Base-by-base conservation (phyloP, 2,888 invertebrate species). In the Hypena proboscidalis region DNA sequence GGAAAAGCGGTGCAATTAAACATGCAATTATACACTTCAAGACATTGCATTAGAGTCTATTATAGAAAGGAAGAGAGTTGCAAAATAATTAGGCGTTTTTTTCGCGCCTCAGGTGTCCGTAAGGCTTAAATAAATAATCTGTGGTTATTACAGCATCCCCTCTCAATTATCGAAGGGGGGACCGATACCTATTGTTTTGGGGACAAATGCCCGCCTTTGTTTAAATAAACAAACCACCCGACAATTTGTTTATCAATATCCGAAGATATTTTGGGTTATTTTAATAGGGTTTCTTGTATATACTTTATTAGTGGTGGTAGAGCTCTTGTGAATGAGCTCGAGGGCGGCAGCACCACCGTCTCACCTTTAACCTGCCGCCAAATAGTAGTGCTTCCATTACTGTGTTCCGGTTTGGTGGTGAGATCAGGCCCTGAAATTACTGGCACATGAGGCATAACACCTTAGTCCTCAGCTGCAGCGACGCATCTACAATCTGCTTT, bases 111-210 rank as follows among this genome's bases (percentile, higher is more conserved):
- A 87, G 86, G 86, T 86, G 85, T 78, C 76, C 26, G 70, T 81
- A 78, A 83, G 75, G 74, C 80, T 84, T 84, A 84, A 83, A 84
- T 82, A 85, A 85, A 86, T 85, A 85, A 86, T 85, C 83, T 84
- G 77, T 77, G 68, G 78, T 81, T 82, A 84, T 85, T 85, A 82
- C 70, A 57, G 70, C 10, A 62, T 70, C 74, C 77, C 70, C 77
- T 80, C 80, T 78, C 80, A 80, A 85, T 86, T 84, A 83, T 83
- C 78, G 77, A 67, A 67, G 60, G 65, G 66, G 58, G 58, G 65
- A 45, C 34, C 45, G 49, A 51, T 52, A 41, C 40, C 58, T 37
- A 64, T 63, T 74, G 73, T 74, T 69, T 70, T 53, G 50, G 58
- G 59, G 70, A 70, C 70, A 74, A 75, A 71, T 68, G 62, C 64